A percentile compares a stretch with the other conserved stretches of the same genome.
phyloP scores from a whole-genome alignment of 2,888 invertebrate genomes.

The Helobdella robusta region DNA sequence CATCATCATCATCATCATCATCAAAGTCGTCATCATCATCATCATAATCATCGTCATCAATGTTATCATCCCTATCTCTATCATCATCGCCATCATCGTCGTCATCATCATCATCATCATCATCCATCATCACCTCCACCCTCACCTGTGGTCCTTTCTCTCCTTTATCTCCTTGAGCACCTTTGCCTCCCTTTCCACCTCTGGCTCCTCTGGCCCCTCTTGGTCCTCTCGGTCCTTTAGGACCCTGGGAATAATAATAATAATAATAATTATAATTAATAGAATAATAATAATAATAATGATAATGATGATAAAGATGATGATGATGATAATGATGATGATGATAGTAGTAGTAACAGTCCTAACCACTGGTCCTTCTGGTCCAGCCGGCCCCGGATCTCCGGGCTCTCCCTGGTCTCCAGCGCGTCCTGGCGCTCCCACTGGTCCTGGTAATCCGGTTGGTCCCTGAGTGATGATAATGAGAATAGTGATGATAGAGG shows the following conservation, averaged over 20 bases:
- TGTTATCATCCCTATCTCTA: too few relatives aligned
- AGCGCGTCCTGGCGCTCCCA: slow-evolving; percentile 6
- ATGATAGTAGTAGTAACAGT: neutral
- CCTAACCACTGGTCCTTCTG: slow-evolving; percentile 12
- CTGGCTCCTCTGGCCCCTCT: slow-evolving; percentile 38
- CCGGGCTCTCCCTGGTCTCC: slow-evolving; percentile 8
- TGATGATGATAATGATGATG: neutral
- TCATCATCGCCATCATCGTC: neutral
- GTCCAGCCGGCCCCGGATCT: slow-evolving; percentile 13
- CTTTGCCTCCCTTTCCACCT: slow-evolving; percentile 48
- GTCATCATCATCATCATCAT: too few relatives aligned
- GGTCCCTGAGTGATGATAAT: too few relatives aligned
- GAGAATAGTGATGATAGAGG: too few relatives aligned
- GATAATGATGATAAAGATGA: neutral
- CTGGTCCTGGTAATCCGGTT: slow-evolving; percentile 5
- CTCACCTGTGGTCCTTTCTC: slow-evolving; percentile 61
- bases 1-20: too few relatives aligned
- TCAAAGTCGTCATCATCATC: too few relatives aligned
- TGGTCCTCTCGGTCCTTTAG: neutral
- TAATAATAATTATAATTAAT: neutral
- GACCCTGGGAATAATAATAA: neutral
- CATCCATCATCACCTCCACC: too few relatives aligned
- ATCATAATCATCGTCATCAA: too few relatives aligned
- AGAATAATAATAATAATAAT: slow-evolving; percentile 1
- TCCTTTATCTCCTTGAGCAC: slow-evolving; percentile 57